Evolutionary conservation across 2,888 invertebrate genomes (phyloP), one percentile per base, ranked within the genome.

Genomic region (Carabus problematicus): DNA sequence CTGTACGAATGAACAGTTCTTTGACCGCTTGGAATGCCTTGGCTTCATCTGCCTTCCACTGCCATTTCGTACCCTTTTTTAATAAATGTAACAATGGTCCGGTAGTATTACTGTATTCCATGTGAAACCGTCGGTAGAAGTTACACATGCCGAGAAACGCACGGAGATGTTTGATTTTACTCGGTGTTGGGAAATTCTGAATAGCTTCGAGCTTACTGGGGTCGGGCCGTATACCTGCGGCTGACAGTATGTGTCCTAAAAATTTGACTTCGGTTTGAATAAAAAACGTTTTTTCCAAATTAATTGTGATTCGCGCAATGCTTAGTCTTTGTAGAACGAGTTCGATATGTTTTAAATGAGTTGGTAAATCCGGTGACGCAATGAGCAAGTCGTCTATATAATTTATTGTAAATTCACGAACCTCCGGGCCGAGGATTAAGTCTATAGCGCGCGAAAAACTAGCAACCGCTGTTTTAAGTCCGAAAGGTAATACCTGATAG

Each of bases 401-500:
- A 3, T 64, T 56, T 0, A 67, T 61, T 0, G 72, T 64, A 56
- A 72, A 73, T 9, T 71, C 29, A 12, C 45, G 11, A 41, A 64
- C 71, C 63, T 72, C 71, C 12, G 69, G 41, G 12, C 69, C 72
- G 4, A 79, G 59, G 7, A 73, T 69, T 49, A 74, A 60, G 39
- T 72, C 71, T 42, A 73, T 68, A 45, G 64, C 67, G 14, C 72
- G n/a, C 43, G 60, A 70, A 49, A 74, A 73, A 19, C 70, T 62
- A 8, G 71, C 68, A 18, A 72, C 74, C 7, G 75, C 74, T 0
- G 74, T 75, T 64, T 76, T 76, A 1, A 78, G 40, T 1, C 76
- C 77, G 60, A 77, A 78, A 6, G 74, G 73, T 0, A 79, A 66
- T 9, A 76, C 73, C 55, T 73, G 70, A 64, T 75, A 78, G n/a